Conservation (phyloP, 1,140 invertebrate species). For the Drepana arcuata region DNA sequence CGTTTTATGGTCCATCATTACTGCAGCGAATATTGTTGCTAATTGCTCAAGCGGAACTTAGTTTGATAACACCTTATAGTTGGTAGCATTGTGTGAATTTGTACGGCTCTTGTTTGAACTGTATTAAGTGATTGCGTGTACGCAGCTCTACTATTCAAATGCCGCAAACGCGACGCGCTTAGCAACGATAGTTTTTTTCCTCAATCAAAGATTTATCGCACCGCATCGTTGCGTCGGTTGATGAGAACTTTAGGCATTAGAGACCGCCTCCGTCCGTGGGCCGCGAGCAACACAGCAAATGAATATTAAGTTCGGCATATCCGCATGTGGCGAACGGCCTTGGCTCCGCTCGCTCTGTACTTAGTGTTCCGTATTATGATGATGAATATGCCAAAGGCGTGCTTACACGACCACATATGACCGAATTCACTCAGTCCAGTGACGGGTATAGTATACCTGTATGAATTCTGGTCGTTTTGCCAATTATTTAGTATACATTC, state of each 20-base stretch:
- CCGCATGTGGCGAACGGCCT: conserved; percentile 43
- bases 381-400: conserved; percentile 20
- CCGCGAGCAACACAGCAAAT: conserved; percentile 37
- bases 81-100: conserved; percentile 13
- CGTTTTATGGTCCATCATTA: background rate
- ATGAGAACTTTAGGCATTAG: no score
- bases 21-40: conserved; percentile 9
- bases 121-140: conserved; percentile 20
- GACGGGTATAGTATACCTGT: no score
- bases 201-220: no score
- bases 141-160: no score
- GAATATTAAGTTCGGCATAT: conserved; percentile 53
- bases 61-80: conserved; percentile 7
- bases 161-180: no score
- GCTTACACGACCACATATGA: no score
- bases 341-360: conserved; percentile 38
- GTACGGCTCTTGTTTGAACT: conserved; percentile 18
- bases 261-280: conserved; percentile 32
- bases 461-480: no score
- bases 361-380: conserved; percentile 51
- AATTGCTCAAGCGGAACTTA: conserved; percentile 13
- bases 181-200: no score
- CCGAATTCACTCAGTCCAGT: no score
- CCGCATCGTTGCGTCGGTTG: no score
- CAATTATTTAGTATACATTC: no score